Base-by-base conservation (phyloP, 64 coral and sea anemone species). In the Montipora cactus region DNA sequence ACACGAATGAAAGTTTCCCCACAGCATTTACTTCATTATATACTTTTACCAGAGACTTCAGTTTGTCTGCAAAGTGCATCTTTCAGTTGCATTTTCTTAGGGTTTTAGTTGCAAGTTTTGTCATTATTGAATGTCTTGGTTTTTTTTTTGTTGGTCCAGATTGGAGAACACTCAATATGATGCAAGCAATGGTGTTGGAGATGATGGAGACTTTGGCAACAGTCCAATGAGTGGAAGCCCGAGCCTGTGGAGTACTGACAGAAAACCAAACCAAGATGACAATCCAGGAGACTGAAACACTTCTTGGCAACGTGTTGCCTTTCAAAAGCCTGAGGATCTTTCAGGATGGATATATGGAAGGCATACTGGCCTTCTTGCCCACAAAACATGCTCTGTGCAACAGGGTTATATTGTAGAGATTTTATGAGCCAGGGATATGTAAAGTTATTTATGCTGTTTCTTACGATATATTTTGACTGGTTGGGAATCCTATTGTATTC, bases 131-230 rank as follows among this genome's bases (percentile, higher is more conserved):
- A 14, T 67, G 8, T 21, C 5, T 85, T 61, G 48, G n/a, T 81
- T 62, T 81, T 79, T 59, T 59, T 96, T 59, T 76, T 73, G n/a
- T 67, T 79, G 73, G 89, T 80, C 45, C 79, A 99, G 98, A 74
- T 89, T 99, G 79, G 98, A 99, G 93, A 99, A 99, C 89, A 93
- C 94, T 3, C 95, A 96, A 62, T 99, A 96, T 44, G 98, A 99
- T 23, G 80, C 95, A 48, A 77, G 95, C 75, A 98, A 98, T 85
- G 96, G 96, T 44, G 95, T 96, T 81, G 89, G 89, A 18, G 95
- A 99, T 15, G 95, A 99, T 1, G 87, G 89, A 18, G 95, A 96
- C 78, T 99, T 96, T 72, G 92, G 95, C 44, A 68, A 90, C 87
- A 99, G 98, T 77, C 98, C 98, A 4, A 88, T 99, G 89, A 96